Conservation (phyloP, 1,140 invertebrate genomes). For the Listronotus oregonensis region DNA sequence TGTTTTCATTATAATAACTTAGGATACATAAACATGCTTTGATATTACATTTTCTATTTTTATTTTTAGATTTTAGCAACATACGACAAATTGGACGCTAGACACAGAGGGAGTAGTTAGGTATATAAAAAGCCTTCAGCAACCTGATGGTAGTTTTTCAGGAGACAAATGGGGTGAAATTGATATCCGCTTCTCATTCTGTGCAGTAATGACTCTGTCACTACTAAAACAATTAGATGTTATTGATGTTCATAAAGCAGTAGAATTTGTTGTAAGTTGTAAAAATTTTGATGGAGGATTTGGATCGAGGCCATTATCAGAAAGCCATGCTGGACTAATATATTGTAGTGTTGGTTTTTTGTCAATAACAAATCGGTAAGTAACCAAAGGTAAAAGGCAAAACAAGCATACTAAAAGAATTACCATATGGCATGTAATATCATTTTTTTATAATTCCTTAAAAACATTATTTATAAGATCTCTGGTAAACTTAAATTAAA, state of each 20-base stretch:
- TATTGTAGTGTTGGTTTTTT: slow-evolving; percentile 95
- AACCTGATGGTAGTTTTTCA: slow-evolving; percentile 93
- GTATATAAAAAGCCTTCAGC: slow-evolving; percentile 85
- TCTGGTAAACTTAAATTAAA: too few relatives aligned
- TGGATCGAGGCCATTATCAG: slow-evolving; percentile 93
- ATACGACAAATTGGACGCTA: slow-evolving; percentile 82
- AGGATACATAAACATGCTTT: too few relatives aligned
- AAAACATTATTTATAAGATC: too few relatives aligned
- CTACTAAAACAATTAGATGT: slow-evolving; percentile 79
- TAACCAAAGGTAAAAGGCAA: too few relatives aligned
- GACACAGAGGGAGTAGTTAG: slow-evolving; percentile 83
- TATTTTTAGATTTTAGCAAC: slow-evolving; percentile 71
- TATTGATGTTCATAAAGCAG: slow-evolving; percentile 86
- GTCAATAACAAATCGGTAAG: slow-evolving; percentile 74
- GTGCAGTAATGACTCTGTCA: slow-evolving; percentile 85
- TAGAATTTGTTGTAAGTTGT: slow-evolving; percentile 90
- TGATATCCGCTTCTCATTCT: slow-evolving; percentile 97
- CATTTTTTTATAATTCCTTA: too few relatives aligned
- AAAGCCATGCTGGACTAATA: slow-evolving; percentile 95
- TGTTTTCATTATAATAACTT: too few relatives aligned
- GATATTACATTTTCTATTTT: too few relatives aligned
- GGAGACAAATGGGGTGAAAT: slow-evolving; percentile 99
- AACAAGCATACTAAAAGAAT: too few relatives aligned
- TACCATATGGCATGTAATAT: too few relatives aligned
- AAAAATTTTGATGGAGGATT: slow-evolving; percentile 99